Conservation (phyloP, 2,113 vertebrate genomes). For the Ovis canadensis region DNA sequence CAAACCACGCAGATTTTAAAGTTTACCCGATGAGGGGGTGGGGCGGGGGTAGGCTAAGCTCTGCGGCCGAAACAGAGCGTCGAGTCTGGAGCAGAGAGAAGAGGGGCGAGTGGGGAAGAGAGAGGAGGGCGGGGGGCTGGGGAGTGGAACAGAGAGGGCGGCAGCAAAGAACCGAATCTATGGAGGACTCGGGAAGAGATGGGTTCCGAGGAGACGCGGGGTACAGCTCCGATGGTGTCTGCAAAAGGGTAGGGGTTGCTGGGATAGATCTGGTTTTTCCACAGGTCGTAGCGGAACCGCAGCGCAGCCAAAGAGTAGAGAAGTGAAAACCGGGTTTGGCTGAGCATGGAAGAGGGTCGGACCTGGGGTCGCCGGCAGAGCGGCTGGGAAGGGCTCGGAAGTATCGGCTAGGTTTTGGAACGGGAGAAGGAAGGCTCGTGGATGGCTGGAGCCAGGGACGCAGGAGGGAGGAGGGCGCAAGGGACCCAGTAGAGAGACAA, state of each 20-base stretch:
- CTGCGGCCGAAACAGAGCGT: not conserved
- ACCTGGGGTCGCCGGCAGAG: not conserved
- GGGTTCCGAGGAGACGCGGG: not conserved
- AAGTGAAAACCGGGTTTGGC: not conserved
- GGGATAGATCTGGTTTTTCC: not conserved
- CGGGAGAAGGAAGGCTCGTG: not conserved
- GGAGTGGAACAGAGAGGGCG: too few relatives aligned
- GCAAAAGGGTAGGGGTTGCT: not conserved
- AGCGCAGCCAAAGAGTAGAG: not conserved
- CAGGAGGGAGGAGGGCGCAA: not conserved
- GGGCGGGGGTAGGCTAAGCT: not conserved
- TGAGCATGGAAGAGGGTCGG: not conserved
- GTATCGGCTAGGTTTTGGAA: not conserved
- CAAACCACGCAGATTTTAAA: slow-evolving; percentile 23
- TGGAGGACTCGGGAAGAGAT: not conserved
- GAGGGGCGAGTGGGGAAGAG: not conserved
- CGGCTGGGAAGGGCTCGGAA: not conserved
- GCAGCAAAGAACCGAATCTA: not conserved
- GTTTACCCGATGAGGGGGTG: slow-evolving; percentile 14
- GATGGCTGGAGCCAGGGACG: not conserved
- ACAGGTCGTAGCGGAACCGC: not conserved
- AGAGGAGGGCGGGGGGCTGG: not conserved
- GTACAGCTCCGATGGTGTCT: not conserved
- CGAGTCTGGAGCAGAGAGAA: not conserved
- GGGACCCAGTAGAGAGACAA: not conserved